phyloP scores from a whole-genome alignment of 2,797 vertebrate genomes.

The Onychomys leucogaster region DNA sequence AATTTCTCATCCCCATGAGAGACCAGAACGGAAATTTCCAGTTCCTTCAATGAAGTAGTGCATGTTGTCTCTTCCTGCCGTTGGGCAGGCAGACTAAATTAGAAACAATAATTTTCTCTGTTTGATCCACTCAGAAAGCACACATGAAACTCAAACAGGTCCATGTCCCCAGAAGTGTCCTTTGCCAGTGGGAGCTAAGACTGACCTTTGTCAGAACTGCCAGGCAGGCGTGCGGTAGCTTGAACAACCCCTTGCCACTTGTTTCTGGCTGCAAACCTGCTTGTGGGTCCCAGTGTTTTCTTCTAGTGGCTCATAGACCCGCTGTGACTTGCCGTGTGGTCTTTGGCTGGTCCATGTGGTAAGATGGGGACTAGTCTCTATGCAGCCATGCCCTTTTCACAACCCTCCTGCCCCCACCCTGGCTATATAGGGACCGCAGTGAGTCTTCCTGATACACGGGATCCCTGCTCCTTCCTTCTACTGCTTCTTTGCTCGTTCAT shows the following conservation, averaged over 20 bases:
- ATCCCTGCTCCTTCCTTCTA: rapidly evolving
- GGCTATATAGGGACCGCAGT: rapidly evolving
- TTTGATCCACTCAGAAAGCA: not conserved
- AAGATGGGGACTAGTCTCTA: not conserved
- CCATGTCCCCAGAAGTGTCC: not conserved
- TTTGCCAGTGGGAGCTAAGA: not conserved
- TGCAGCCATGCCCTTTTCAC: rapidly evolving
- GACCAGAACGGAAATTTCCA: constrained; percentile 60
- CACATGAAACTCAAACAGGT: no score
- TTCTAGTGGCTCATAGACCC: no score
- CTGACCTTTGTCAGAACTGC: rapidly evolving
- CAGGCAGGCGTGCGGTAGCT: no score
- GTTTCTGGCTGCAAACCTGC: no score
- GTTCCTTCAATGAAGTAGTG: not conserved
- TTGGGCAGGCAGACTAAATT: constrained; percentile 9
- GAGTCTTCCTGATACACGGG: not conserved
- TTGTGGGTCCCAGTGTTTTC: not conserved
- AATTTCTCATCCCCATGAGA: not conserved
- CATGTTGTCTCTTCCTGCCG: not conserved
- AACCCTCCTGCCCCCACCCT: not conserved
- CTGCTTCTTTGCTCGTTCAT: not conserved
- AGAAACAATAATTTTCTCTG: constrained; percentile 55
- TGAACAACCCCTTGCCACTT: rapidly evolving
- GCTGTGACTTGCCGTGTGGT: not conserved
- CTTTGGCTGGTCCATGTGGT: not conserved